Base-by-base conservation (phyloP, 2,888 invertebrate genomes). In the Aplocera efformata region DNA sequence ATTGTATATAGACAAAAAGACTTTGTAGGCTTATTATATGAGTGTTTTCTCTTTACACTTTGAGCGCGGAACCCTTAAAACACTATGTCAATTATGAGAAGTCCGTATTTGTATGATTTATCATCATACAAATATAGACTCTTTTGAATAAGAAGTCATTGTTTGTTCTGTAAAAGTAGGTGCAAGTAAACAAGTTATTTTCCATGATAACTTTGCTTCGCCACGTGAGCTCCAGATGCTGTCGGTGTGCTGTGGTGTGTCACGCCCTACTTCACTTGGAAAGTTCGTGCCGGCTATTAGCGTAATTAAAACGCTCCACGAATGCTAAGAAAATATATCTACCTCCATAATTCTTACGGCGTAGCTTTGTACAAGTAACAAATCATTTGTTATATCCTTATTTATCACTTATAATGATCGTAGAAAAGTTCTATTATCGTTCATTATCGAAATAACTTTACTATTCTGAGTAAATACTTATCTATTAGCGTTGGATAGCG, bases 221-320 rank as follows among this genome's bases (percentile, higher is more conserved):
- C 26, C 42, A 45, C 37, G 44, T 46, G 43, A 51, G 50, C 57
- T 62, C 68, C 61, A 66, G 69, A 72, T 65, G 59, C 63, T 70
- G 77, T 63, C 60, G 65, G 68, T 72, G 70, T 72, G 67, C 67
- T 67, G 68, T 64, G 67, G 66, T 67, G 61, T 66, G 65, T 74
- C 68, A 72, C 75, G 85, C 72, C 80, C 84, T 77, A 85, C 73
- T 85, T 84, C 71, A 63, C 79, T 63, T 58, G 64, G 58, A 68
- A 74, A 78, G 71, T 74, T 76, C 67, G 72, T 72, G 65, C 66
- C 48, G 54, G 82, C 86, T 85, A 83, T 85, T 85, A 85, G 81
- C 82, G 74, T 82, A 83, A 86, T 86, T 85, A 85, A 85, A 85
- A 80, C 79, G 68, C 76, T 53, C 53, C 67, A 67, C 71, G 60